A percentile compares a stretch with the other conserved stretches of the same genome.
Evolutionary conservation across 2,113 vertebrate genomes (phyloP).

Genomic region (Crotophaga sulcirostris): DNA sequence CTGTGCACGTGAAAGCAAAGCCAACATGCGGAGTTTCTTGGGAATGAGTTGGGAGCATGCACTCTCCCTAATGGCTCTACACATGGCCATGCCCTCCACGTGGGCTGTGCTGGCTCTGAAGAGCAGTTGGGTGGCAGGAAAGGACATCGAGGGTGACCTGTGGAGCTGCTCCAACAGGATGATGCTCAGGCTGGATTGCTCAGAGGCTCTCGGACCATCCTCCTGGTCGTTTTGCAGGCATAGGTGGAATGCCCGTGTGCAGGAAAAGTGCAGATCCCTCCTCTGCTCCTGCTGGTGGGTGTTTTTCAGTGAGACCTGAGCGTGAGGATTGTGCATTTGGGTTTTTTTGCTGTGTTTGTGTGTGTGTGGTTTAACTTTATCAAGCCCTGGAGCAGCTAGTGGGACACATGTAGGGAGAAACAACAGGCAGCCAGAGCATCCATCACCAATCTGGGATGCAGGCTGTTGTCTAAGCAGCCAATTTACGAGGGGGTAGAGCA

Average conservation of each 20-base stretch:
- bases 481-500: neutral
- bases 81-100: accelerated
- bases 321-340: accelerated
- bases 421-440: neutral
- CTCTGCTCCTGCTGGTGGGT: neutral
- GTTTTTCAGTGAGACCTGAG: neutral
- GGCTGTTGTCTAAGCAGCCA: neutral
- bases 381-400: neutral
- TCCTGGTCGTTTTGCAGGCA: accelerated
- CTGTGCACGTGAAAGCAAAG: neutral
- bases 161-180: neutral
- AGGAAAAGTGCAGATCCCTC: neutral
- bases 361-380: neutral
- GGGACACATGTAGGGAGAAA: neutral
- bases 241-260: neutral
- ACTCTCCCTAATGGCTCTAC: accelerated
- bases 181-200: neutral
- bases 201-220: accelerated
- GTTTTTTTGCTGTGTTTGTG: neutral
- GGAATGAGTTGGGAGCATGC: neutral
- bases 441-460: neutral
- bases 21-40: accelerated
- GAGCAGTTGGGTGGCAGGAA: neutral
- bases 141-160: neutral
- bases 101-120: neutral